Conservation (phyloP, 2,888 invertebrate genomes). For the Corythucha ciliata region DNA sequence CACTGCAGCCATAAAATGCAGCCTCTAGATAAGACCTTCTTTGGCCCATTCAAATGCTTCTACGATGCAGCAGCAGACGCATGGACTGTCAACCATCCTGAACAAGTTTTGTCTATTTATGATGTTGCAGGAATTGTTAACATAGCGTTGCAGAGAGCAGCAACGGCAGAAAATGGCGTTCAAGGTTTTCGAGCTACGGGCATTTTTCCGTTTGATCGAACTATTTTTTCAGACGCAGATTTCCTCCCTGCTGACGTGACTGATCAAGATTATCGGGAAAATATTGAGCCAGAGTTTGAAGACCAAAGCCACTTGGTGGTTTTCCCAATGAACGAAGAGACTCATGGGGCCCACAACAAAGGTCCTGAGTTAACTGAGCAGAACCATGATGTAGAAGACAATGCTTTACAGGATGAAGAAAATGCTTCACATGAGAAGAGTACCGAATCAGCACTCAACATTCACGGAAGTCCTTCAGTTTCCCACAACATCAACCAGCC, state of each 20-base stretch:
- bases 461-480: neutral
- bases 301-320: no score
- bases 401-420: neutral
- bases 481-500: neutral
- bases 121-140: conserved; percentile 10
- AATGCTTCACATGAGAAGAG: neutral
- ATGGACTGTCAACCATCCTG: conserved; percentile 15
- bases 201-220: conserved; percentile 6
- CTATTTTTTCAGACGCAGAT: conserved; percentile 19
- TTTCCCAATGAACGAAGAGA: no score
- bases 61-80: conserved; percentile 5
- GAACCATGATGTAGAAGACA: neutral
- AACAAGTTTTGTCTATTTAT: neutral
- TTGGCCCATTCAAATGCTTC: conserved; percentile 10
- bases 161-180: conserved; percentile 1
- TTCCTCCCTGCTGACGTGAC: conserved; percentile 17
- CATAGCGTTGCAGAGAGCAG: conserved; percentile 5
- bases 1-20: conserved; percentile 34
- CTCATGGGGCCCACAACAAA: no score
- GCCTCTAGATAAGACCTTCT: conserved; percentile 14
- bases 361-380: no score
- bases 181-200: conserved; percentile 15
- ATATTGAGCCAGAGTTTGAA: no score
- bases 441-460: conserved; percentile 3
- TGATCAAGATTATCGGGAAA: no score